Evolutionary conservation across 2,888 invertebrate species (phyloP).

Genomic region (Drosophila colorata): DNA sequence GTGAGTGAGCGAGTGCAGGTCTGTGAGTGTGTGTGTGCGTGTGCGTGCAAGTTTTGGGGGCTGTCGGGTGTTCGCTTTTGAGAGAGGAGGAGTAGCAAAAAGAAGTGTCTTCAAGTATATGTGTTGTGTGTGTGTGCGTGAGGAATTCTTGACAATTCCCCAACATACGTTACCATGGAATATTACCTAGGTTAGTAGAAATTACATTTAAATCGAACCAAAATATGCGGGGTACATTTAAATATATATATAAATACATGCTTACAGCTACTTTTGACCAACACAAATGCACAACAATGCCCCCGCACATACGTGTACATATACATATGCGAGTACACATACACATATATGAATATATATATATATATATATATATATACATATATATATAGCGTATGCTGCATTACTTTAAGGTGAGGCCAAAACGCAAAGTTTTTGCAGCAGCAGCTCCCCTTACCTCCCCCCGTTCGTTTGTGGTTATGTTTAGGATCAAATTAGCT

Average conservation of each 20-base stretch:
- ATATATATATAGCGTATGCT: constrained; percentile 30
- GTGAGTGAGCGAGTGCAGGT: constrained; percentile 45
- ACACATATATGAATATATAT: constrained; percentile 2
- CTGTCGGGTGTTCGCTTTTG: constrained; percentile 56
- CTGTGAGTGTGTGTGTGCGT: constrained; percentile 42
- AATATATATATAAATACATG: constrained; percentile 6
- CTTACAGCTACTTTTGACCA: constrained; percentile 13
- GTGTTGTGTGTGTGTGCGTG: constrained; percentile 26
- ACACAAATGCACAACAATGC: constrained; percentile 19
- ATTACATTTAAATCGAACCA: constrained; percentile 47
- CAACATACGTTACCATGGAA: constrained; percentile 82
- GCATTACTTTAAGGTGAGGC: constrained; percentile 67
- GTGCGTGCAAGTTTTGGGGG: constrained; percentile 57
- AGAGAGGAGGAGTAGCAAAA: constrained; percentile 52
- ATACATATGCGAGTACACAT: constrained; percentile 23
- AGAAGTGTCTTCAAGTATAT: constrained; percentile 61
- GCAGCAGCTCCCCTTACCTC: constrained; percentile 15
- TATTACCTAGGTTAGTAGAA: constrained; percentile 83
- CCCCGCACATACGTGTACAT: constrained; percentile 20
- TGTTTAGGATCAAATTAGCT: constrained; percentile 68
- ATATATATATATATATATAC: constrained; percentile 5
- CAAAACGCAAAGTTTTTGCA: constrained; percentile 51
- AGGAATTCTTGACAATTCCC: constrained; percentile 74
- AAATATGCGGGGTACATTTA: constrained; percentile 55
- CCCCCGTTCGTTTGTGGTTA: constrained; percentile 51